phyloP scores from a whole-genome alignment of 1,140 invertebrate genomes.

The Drosophila kohkoa region DNA sequence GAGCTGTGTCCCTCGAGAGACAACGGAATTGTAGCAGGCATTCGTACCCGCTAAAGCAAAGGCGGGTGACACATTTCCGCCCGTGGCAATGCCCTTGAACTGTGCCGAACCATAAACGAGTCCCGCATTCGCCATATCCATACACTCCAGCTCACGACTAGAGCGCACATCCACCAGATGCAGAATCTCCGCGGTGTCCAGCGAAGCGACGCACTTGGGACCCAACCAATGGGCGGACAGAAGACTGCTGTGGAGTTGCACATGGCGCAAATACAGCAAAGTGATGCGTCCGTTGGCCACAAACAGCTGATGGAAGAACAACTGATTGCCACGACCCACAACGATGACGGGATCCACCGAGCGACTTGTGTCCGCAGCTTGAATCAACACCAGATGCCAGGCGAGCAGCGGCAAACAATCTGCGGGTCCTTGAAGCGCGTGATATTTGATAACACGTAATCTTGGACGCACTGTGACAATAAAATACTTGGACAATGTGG shows the following conservation, averaged over 20 bases:
- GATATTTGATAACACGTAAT: conserved; percentile 86
- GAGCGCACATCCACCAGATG: conserved; percentile 95
- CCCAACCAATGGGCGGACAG: conserved; percentile 95
- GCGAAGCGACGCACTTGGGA: conserved; percentile 91
- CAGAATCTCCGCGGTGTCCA: conserved; percentile 94
- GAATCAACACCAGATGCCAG: conserved; percentile 96
- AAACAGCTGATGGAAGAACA: conserved; percentile 90
- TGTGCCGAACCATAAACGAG: conserved; percentile 96
- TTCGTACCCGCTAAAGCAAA: conserved; percentile 90
- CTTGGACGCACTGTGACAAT: conserved; percentile 93
- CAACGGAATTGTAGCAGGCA: conserved; percentile 96
- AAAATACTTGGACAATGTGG: conserved; percentile 96
- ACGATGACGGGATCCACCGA: conserved; percentile 94
- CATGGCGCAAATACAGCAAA: conserved; percentile 87
- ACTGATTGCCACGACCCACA: conserved; percentile 91
- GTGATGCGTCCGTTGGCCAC: conserved; percentile 75
- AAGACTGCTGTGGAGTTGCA: conserved; percentile 89
- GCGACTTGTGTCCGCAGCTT: conserved; percentile 90
- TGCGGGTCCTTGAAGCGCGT: conserved; percentile 86
- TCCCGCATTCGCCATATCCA: conserved; percentile 93
- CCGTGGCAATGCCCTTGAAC: conserved; percentile 94
- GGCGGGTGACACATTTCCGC: conserved; percentile 87
- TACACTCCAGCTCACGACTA: conserved; percentile 92
- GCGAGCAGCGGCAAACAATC: conserved; percentile 93
- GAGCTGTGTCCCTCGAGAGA: conserved; percentile 92